Conservation (phyloP, 1,140 invertebrate species). For the Teleopsis dalmanni region DNA sequence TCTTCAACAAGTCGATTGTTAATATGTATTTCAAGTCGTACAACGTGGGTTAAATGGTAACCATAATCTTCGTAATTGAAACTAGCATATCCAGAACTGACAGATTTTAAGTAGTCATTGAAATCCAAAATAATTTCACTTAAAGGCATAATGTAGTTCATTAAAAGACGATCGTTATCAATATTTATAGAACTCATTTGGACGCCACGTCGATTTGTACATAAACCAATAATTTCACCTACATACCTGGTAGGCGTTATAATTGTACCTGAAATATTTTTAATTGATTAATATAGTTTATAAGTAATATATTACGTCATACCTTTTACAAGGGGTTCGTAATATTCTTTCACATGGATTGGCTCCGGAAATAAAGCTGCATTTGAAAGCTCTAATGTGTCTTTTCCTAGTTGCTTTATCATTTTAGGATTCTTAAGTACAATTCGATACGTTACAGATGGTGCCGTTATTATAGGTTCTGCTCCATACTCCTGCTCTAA, state of each 20-base stretch:
- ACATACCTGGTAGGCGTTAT: conserved; percentile 75
- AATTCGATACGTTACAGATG: conserved; percentile 91
- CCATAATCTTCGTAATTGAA: conserved; percentile 95
- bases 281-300: conserved; percentile 18
- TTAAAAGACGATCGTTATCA: conserved; percentile 71
- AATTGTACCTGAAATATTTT: conserved; percentile 61
- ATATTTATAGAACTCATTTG: conserved; percentile 69
- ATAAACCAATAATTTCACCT: conserved; percentile 62
- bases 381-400: conserved; percentile 74
- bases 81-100: conserved; percentile 90
- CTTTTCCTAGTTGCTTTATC: conserved; percentile 58
- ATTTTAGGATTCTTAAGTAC: conserved; percentile 54
- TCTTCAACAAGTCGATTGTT: conserved; percentile 83
- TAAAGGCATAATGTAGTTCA: conserved; percentile 79
- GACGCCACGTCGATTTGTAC: conserved; percentile 69
- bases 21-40: conserved; percentile 68
- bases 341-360: conserved; percentile 61
- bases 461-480: conserved; percentile 82
- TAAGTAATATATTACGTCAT: conserved; percentile 22
- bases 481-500: conserved; percentile 89
- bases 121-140: conserved; percentile 93
- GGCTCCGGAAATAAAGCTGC: conserved; percentile 70
- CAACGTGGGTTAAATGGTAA: conserved; percentile 55
- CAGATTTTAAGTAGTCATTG: conserved; percentile 83
- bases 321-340: conserved; percentile 78